Base-by-base conservation (phyloP, 2,113 vertebrate genomes). In the Garra rufa region DNA sequence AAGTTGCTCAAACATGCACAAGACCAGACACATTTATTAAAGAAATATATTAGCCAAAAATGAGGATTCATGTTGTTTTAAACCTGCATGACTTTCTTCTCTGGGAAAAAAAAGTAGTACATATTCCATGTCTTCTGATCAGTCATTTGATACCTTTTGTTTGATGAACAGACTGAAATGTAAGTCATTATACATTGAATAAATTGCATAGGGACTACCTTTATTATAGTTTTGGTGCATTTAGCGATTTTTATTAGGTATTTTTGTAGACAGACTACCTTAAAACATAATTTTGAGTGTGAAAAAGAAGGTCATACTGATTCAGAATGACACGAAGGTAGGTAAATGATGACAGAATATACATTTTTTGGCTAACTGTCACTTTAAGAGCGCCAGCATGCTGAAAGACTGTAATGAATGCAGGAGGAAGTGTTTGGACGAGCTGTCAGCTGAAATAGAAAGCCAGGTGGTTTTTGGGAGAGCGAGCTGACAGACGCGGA, bases 391-490 rank as follows among this genome's bases (percentile, higher is more conserved):
- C 4, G 34, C 63, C 17, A 14, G 15, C 63, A 9, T 30, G 26
- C 28, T 65, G 61, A 65, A 65, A 65, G 30, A 19, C 30, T 67
- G 63, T 67, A 38, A 67, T 67, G 30, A 38, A 67, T 67, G 9
- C 30, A 67, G 30, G 63, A 67, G 63, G 30, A 67, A 67, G 63
- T 67, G 63, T 67, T 67, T 67, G 63, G 63, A 67, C 0, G 63
- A 38, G 38, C 67, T 71, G 67, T 65, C 61, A 65, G 61, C 21
- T 59, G 55, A 59, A 59, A 59, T 59, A 59, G n/a, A 59, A 59
- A 59, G 21, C 63, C 63, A 71, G 67, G 21, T 71, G 67, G 34
- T 71, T 71, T 71, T n/a, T 38, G 6, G 67, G 67, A 71, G 38
- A 24, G 34, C 38, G 8, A 67, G 63, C 34, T 67, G 63, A 67